These are phyloP conservation scores for Pelobates cultripes DNA, from an alignment of 2,797 vertebrate genomes.

Conservation along the genomic window DNA sequence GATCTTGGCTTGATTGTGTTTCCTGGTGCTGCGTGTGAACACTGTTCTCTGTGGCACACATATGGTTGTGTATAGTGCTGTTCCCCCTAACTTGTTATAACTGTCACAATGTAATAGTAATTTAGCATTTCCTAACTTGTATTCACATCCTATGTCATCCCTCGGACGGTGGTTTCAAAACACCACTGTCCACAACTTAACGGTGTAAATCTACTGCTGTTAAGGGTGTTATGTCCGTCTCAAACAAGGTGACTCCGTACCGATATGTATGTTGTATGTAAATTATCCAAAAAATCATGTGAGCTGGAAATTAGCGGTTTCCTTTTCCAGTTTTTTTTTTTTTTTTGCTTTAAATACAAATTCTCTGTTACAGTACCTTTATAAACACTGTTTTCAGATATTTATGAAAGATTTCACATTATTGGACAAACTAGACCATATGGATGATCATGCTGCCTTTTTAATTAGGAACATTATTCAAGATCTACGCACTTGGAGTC, in stretches of 20 bases:
- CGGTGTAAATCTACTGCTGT: not conserved
- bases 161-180: not conserved
- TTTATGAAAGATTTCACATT: not conserved
- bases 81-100: conserved; percentile 3
- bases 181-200: not conserved
- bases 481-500: too few relatives aligned
- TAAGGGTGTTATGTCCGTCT: not conserved
- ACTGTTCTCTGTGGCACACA: conserved; percentile 28
- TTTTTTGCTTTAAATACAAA: not conserved
- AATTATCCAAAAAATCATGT: not conserved
- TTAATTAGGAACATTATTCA: too few relatives aligned
- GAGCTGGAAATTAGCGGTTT: not conserved
- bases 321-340: not conserved
- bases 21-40: conserved; percentile 32
- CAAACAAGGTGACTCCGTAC: not conserved
- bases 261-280: not conserved
- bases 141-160: not conserved
- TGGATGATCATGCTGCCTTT: too few relatives aligned
- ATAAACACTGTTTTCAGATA: too few relatives aligned
- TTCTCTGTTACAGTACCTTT: too few relatives aligned
- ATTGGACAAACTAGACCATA: not conserved
- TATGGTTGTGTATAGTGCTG: conserved; percentile 47
- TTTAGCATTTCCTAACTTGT: conserved; percentile 22
- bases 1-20: conserved; percentile 26
- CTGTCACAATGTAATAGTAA: conserved; percentile 35